Evolutionary conservation across 2,113 vertebrate genomes (phyloP).

Genomic region (Cariama cristata): DNA sequence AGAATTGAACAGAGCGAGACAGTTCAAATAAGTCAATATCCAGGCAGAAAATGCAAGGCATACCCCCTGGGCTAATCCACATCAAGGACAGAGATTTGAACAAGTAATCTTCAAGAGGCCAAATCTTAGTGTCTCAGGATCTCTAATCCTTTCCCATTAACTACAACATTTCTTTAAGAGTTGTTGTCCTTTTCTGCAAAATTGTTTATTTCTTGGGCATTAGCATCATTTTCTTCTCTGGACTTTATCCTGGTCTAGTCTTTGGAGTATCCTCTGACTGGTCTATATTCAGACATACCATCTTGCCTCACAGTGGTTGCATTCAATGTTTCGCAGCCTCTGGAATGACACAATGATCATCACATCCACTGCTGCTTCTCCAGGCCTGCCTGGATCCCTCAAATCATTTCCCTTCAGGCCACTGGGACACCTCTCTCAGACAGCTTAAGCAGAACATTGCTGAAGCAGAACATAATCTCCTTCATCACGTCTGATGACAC

Average conservation of each 20-base stretch:
- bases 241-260: not conserved
- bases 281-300: not conserved
- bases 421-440: not conserved
- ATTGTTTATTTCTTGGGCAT: not conserved
- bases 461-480: not conserved
- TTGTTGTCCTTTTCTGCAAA: not conserved
- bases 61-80: not conserved
- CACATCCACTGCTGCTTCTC: not conserved
- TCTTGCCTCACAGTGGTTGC: not conserved
- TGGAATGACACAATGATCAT: not conserved
- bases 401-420: not conserved
- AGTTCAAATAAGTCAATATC: not conserved
- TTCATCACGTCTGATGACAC: not conserved
- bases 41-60: not conserved
- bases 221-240: not conserved
- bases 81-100: not conserved
- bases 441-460: not conserved
- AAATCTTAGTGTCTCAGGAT: not conserved
- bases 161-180: not conserved
- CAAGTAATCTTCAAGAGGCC: not conserved
- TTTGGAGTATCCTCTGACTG: not conserved
- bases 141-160: not conserved
- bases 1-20: not conserved
- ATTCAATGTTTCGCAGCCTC: not conserved
- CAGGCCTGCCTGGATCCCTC: not conserved